A percentile compares a stretch with the other conserved stretches of the same genome.
These are phyloP conservation scores for Nycticorax nycticorax DNA, from an alignment of 2,113 vertebrate genomes.

Conservation along the genomic window DNA sequence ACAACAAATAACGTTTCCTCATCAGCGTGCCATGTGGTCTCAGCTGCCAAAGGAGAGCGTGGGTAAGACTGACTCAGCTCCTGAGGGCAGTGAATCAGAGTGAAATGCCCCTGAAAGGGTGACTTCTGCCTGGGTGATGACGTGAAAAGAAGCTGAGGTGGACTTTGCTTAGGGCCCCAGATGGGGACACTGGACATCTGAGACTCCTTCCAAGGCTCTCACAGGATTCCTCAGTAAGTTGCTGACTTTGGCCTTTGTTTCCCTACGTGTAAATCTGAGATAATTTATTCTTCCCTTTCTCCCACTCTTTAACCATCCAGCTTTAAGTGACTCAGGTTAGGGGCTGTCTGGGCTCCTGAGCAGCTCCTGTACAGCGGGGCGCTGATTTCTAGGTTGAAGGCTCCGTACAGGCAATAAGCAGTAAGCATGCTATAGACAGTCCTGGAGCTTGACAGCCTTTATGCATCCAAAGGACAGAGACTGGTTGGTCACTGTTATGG, in stretches of 20 bases:
- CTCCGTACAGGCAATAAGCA: background rate
- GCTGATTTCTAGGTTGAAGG: background rate
- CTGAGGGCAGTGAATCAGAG: background rate
- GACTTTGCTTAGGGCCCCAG: background rate
- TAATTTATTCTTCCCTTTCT: background rate
- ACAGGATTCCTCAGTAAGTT: background rate
- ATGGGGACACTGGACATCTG: background rate
- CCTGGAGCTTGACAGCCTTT: background rate
- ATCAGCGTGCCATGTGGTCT: background rate
- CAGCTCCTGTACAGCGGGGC: rapidly evolving
- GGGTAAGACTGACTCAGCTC: background rate
- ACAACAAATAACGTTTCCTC: conserved; percentile 8
- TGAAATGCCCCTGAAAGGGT: background rate
- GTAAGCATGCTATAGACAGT: background rate
- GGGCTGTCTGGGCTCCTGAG: background rate
- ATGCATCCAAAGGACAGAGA: background rate
- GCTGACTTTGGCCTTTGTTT: background rate
- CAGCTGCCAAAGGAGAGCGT: background rate
- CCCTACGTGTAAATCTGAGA: background rate
- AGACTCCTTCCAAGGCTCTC: background rate
- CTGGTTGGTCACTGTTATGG: background rate
- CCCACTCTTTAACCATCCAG: background rate
- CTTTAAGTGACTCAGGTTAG: background rate
- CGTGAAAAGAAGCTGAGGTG: background rate
- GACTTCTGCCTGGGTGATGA: background rate